Evolutionary conservation across 2,888 invertebrate genomes (phyloP).

Genomic region (Escarpia spicata): DNA sequence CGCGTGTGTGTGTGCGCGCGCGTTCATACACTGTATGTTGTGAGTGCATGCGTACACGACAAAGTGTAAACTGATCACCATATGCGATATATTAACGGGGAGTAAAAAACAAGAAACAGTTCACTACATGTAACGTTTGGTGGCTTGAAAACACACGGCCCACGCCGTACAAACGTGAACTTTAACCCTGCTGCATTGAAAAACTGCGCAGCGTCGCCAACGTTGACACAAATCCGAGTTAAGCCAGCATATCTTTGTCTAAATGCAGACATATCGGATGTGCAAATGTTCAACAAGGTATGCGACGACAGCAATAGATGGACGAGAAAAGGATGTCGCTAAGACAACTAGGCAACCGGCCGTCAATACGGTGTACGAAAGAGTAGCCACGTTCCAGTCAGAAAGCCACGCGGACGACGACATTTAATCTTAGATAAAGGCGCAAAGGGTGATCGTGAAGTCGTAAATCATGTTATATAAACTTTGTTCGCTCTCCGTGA

Average conservation of each 20-base stretch:
- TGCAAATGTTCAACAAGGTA: not conserved
- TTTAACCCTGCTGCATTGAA: not conserved
- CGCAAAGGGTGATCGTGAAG: not conserved
- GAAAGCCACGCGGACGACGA: not conserved
- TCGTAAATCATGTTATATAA: not conserved
- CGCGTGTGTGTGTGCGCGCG: no score
- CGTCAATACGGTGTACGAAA: not conserved
- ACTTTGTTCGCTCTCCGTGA: no score
- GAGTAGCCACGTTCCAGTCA: not conserved
- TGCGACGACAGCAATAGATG: not conserved
- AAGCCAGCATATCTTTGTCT: not conserved
- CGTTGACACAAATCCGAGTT: no score
- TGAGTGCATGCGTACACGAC: no score
- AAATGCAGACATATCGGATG: not conserved
- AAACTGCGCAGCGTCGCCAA: not conserved
- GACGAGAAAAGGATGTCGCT: not conserved
- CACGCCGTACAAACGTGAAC: not conserved
- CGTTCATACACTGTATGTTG: no score
- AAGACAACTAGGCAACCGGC: not conserved
- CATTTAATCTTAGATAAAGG: not conserved
- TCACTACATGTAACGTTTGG: not conserved
- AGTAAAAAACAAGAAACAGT: not conserved
- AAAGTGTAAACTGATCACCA: not conserved
- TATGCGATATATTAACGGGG: not conserved
- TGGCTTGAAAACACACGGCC: not conserved